Evolutionary conservation across 2,888 invertebrate species (phyloP).

Genomic region (Ligdia adustata): DNA sequence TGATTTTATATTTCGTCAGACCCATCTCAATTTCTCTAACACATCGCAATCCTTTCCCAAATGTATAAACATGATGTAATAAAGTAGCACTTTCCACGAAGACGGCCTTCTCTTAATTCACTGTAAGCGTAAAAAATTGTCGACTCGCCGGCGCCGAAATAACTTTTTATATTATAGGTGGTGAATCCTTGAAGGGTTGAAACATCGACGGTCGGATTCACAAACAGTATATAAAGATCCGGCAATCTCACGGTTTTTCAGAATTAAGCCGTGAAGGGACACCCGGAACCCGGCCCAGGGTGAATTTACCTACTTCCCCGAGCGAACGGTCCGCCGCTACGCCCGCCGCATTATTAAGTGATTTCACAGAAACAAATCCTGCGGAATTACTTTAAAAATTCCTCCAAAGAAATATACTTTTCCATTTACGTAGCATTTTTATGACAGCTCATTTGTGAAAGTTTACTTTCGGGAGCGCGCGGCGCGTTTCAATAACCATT

Average conservation of each 20-base stretch:
- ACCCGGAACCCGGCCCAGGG: constrained; percentile 54
- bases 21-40: constrained; percentile 27
- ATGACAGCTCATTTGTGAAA: constrained; percentile 52
- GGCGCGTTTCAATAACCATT: constrained; percentile 29
- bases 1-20: constrained; percentile 23
- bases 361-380: constrained; percentile 67
- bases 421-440: constrained; percentile 41
- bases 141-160: constrained; percentile 55
- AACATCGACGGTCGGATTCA: constrained; percentile 70
- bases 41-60: constrained; percentile 38
- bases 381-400: constrained; percentile 57
- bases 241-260: constrained; percentile 72
- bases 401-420: constrained; percentile 44
- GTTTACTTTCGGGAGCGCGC: constrained; percentile 40
- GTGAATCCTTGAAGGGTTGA: constrained; percentile 66
- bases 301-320: constrained; percentile 57
- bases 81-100: constrained; percentile 44
- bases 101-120: constrained; percentile 48
- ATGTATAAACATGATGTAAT: constrained; percentile 43
- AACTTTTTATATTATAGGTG: constrained; percentile 70
- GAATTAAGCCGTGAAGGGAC: constrained; percentile 75
- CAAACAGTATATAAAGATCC: constrained; percentile 78
- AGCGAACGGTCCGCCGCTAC: constrained; percentile 35
- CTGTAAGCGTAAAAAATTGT: constrained; percentile 56
- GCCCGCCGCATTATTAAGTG: constrained; percentile 67